A percentile compares a stretch with the other conserved stretches of the same genome.
These are phyloP conservation scores for Muschampia staudingeri DNA, from an alignment of 2,888 invertebrate species.

Conservation along the genomic window DNA sequence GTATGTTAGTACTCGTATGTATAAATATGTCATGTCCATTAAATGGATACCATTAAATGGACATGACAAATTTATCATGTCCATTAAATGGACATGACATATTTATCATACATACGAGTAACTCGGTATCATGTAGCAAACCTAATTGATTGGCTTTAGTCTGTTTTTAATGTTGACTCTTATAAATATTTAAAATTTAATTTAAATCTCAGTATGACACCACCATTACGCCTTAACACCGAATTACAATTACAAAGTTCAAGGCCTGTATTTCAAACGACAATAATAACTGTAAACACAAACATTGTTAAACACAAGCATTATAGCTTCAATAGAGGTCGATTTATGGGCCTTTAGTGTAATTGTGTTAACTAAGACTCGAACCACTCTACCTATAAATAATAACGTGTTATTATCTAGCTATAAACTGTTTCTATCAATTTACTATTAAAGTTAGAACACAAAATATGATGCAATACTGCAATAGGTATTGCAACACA, in stretches of 20 bases:
- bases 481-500: neutral
- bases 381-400: neutral
- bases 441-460: too few relatives aligned
- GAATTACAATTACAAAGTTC: constrained; percentile 10
- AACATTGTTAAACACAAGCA: constrained; percentile 18
- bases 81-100: too few relatives aligned
- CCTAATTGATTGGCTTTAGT: too few relatives aligned
- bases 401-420: neutral
- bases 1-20: too few relatives aligned
- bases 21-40: too few relatives aligned
- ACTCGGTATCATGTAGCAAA: too few relatives aligned
- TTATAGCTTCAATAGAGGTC: neutral
- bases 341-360: constrained; percentile 14
- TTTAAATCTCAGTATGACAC: neutral
- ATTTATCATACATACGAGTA: too few relatives aligned
- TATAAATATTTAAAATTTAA: neutral
- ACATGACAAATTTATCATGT: too few relatives aligned
- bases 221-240: neutral
- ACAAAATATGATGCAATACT: too few relatives aligned
- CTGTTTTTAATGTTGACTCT: too few relatives aligned
- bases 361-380: neutral
- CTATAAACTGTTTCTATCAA: too few relatives aligned
- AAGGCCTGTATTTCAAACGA: constrained; percentile 18
- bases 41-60: too few relatives aligned
- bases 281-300: constrained; percentile 18